Evolutionary conservation across 2,113 vertebrate genomes (phyloP), one percentile per base, ranked within the genome.

Genomic region (Hyla sarda): DNA sequence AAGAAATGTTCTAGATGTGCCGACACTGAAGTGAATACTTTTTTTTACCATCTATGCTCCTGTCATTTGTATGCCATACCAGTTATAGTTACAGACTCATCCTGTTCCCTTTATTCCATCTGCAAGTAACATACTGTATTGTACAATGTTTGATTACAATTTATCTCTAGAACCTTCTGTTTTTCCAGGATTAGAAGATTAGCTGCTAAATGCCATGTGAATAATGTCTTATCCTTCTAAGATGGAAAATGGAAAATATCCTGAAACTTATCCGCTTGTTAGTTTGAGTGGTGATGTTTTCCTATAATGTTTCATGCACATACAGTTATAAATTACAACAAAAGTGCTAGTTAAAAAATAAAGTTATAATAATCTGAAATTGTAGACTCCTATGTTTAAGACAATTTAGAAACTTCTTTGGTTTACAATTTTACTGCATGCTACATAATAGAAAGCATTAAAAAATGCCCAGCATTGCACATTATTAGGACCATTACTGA

Each of bases 111-210:
- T 34, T 78, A 28, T 78, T 78, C 52, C 50, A 23, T 78, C 76
- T 56, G 30, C 21, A 54, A 56, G 47, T 47, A 47, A 47, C 71
- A 73, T 41, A 41, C 41, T 8, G 41, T 73, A 47, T n/a, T 73
- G 71, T 45, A 47, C 71, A 47, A 34, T 2, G 3, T 12, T 78
- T 78, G 19, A 79, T 41, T 58, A 34, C 9, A 37, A 37, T 79
- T 79, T 37, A 34, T 79, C 76, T 79, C 7, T 14, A n/a, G 54
- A 41, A 79, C 77, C 50, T 41, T 79, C 77, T 79, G 54, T 41
- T 41, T 41, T 60, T 60, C 21, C 50, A 32, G 21, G 21, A 14
- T 23, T 58, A 34, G 32, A 17, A 60, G 54, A 79, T 79, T 25
- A 60, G n/a, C 34, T 54, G 16, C 48, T 78, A 78, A 30, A 78